A percentile compares a stretch with the other conserved stretches of the same genome.
phyloP scores from a whole-genome alignment of 2,888 invertebrate genomes.

The Teleogryllus oceanicus region DNA sequence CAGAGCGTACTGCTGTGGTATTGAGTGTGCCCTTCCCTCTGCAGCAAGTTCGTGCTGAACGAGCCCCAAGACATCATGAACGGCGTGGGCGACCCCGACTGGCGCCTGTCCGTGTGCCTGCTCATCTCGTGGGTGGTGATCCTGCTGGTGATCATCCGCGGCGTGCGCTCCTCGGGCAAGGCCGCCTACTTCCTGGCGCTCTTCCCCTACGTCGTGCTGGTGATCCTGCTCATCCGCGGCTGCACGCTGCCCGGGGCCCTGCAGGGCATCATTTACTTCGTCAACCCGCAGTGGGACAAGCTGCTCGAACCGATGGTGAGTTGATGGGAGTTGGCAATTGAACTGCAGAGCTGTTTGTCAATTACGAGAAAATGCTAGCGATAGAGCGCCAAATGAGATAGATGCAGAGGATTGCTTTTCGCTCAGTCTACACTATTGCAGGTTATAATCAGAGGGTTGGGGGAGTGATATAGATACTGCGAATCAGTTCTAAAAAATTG shows the following conservation, averaged over 20 bases:
- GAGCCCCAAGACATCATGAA: constrained; percentile 52
- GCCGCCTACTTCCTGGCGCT: constrained; percentile 86
- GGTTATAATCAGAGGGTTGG: no score
- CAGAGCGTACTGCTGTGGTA: no score
- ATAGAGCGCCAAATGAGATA: no score
- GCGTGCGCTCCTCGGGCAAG: constrained; percentile 75
- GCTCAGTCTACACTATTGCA: no score
- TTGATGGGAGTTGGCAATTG: not conserved
- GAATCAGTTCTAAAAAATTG: no score
- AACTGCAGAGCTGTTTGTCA: no score
- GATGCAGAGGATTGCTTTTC: no score
- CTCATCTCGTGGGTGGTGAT: constrained; percentile 65
- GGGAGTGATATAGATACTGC: no score
- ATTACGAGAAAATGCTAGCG: no score
- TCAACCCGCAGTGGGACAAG: constrained; percentile 74
- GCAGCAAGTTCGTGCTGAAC: constrained; percentile 54
- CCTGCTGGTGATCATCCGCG: constrained; percentile 65
- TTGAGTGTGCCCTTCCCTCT: not conserved
- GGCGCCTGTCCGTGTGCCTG: constrained; percentile 65
- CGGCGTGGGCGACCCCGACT: constrained; percentile 55
- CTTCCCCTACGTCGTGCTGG: constrained; percentile 76
- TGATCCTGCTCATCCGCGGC: constrained; percentile 63
- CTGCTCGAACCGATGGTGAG: constrained; percentile 64
- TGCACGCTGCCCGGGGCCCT: constrained; percentile 61
- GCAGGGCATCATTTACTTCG: constrained; percentile 72